Percentiles rank a stretch among this genome's conserved stretches.
Conservation (phyloP, 2,888 invertebrate species). For the Copidosoma aretas region DNA sequence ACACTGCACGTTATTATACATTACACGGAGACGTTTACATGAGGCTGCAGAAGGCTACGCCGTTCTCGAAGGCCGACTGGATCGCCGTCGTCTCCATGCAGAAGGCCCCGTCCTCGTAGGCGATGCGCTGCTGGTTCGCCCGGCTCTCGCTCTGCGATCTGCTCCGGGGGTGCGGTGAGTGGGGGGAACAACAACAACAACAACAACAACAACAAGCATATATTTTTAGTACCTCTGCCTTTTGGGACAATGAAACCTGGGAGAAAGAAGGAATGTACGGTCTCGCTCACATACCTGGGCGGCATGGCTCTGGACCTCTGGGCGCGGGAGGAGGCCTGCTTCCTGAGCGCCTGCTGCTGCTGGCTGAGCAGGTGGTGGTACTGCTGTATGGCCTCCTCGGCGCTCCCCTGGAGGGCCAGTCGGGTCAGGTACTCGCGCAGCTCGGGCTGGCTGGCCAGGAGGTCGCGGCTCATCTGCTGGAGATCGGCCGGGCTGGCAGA, state of each 20-base stretch:
- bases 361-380: constrained; percentile 49
- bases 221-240: no score
- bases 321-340: constrained; percentile 49
- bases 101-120: constrained; percentile 59
- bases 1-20: not conserved
- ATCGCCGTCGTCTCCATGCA: constrained; percentile 61
- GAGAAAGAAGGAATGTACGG: not conserved
- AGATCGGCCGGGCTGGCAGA: constrained; percentile 44
- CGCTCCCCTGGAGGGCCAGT: constrained; percentile 46
- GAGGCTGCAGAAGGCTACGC: constrained; percentile 57
- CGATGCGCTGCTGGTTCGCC: constrained; percentile 57
- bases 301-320: constrained; percentile 56
- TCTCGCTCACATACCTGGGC: constrained; percentile 50
- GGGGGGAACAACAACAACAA: no score
- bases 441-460: constrained; percentile 54
- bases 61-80: constrained; percentile 58
- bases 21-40: constrained; percentile 57
- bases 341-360: constrained; percentile 51
- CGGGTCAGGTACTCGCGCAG: constrained; percentile 54
- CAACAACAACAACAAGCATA: no score
- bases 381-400: constrained; percentile 46
- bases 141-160: constrained; percentile 60
- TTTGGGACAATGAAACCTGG: no score
- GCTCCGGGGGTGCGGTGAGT: not conserved
- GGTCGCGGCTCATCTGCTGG: constrained; percentile 52